Conservation (phyloP, 2,888 invertebrate species). For the Pristionchus fissidentatus region DNA sequence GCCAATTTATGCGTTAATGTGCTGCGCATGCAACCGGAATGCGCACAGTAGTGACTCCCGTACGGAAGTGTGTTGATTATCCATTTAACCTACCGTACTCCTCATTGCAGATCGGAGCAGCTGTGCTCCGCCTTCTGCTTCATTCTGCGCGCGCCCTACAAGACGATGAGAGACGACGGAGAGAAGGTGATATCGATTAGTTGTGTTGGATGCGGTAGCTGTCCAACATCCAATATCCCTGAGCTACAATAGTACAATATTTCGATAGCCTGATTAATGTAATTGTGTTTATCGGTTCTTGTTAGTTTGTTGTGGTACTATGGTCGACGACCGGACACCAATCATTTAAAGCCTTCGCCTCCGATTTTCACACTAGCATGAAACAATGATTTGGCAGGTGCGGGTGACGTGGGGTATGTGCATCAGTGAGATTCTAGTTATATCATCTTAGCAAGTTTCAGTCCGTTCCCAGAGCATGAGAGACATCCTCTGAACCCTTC, state of each 20-base stretch:
- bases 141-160: constrained; percentile 72
- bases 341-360: background rate
- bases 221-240: constrained; percentile 32
- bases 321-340: no score
- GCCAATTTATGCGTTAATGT: background rate
- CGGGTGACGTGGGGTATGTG: background rate
- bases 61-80: background rate
- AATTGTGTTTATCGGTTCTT: no score
- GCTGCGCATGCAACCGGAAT: no score
- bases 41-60: background rate
- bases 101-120: constrained; percentile 85
- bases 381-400: background rate
- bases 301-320: no score
- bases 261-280: no score
- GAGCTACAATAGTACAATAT: background rate
- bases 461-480: no score
- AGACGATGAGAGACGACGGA: constrained; percentile 49
- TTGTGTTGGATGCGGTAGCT: constrained; percentile 53
- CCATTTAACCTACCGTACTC: background rate
- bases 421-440: background rate
- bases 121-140: constrained; percentile 96
- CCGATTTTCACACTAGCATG: background rate
- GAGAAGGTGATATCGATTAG: constrained; percentile 36
- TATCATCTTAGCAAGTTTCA: no score
- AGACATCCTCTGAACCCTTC: no score